phyloP scores from a whole-genome alignment of 2,797 vertebrate species.

The Smutsia temminckii region DNA sequence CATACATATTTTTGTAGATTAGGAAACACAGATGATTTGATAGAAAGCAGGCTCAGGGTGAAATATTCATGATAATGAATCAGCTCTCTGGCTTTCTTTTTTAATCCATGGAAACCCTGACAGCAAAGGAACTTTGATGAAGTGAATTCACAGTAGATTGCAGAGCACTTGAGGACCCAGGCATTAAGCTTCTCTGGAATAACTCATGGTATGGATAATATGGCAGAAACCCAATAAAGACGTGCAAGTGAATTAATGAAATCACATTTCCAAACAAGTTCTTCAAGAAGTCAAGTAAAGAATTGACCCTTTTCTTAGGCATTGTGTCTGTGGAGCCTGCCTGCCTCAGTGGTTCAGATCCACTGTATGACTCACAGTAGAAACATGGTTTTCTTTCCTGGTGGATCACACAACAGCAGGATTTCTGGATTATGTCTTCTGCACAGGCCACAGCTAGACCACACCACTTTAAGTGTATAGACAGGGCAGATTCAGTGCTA shows the following conservation, averaged over 20 bases:
- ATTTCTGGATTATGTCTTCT: neutral
- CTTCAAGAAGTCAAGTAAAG: neutral
- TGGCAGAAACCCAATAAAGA: rapidly evolving
- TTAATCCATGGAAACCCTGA: neutral
- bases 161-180: neutral
- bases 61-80: neutral
- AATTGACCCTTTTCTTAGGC: neutral
- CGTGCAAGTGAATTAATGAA: neutral
- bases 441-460: rapidly evolving
- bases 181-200: neutral
- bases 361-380: rapidly evolving
- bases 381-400: neutral
- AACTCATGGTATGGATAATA: neutral
- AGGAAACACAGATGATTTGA: neutral
- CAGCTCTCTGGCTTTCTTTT: neutral
- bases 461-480: rapidly evolving
- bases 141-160: neutral
- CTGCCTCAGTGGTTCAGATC: rapidly evolving
- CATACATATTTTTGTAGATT: neutral
- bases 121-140: neutral
- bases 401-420: neutral
- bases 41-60: neutral
- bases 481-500: rapidly evolving
- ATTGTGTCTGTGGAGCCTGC: rapidly evolving
- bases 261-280: neutral